A percentile compares a stretch with the other conserved stretches of the same genome.
phyloP scores from a whole-genome alignment of 2,888 invertebrate genomes.

The Brenthis ino region DNA sequence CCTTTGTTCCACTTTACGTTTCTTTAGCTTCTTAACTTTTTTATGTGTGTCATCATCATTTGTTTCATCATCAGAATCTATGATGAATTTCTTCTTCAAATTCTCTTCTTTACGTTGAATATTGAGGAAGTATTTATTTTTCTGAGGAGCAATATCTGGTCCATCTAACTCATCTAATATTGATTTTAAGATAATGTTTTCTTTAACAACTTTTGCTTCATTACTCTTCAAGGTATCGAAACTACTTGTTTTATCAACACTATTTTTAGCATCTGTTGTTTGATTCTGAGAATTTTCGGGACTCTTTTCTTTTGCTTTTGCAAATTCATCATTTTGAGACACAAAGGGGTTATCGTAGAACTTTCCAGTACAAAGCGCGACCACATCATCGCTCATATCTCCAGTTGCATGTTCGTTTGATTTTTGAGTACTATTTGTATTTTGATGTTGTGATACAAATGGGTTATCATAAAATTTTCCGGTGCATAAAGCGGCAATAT shows the following conservation, averaged over 20 bases:
- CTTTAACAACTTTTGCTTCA: conserved; percentile 22
- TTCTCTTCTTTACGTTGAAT: conserved; percentile 30
- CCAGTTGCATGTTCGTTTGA: conserved; percentile 48
- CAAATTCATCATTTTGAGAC: conserved; percentile 39
- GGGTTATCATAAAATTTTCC: conserved; percentile 80
- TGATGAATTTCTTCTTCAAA: conserved; percentile 64
- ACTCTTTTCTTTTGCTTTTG: not conserved
- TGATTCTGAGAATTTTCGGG: not conserved
- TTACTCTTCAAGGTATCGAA: not conserved
- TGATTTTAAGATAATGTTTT: conserved; percentile 53
- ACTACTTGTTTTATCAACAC: not conserved
- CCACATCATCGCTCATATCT: conserved; percentile 72
- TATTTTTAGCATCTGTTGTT: not conserved
- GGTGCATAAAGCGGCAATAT: conserved; percentile 80
- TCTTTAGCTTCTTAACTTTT: conserved; percentile 67
- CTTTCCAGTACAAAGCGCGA: conserved; percentile 82
- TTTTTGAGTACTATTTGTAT: conserved; percentile 9
- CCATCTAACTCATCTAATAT: conserved; percentile 69
- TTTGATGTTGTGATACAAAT: conserved; percentile 52
- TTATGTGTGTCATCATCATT: conserved; percentile 46
- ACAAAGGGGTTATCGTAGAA: conserved; percentile 76
- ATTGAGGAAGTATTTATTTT: conserved; percentile 59
- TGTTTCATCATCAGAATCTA: conserved; percentile 71
- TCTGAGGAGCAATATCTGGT: conserved; percentile 56
- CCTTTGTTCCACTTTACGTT: conserved; percentile 54